Conservation (phyloP, 2,888 invertebrate species). For the Monochamus alternatus region DNA sequence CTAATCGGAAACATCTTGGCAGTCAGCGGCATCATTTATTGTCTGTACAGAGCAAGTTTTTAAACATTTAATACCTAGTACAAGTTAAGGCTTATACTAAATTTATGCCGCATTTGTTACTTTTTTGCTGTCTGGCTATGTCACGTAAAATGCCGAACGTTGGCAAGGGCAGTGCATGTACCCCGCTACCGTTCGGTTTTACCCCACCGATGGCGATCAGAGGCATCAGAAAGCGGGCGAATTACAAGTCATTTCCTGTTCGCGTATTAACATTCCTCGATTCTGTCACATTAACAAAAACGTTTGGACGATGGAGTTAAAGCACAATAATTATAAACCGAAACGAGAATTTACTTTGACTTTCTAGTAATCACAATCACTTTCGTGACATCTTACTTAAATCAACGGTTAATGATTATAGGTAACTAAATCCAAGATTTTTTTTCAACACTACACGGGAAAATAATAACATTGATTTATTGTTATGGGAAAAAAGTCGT, state of each 20-base stretch:
- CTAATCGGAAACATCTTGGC: conserved; percentile 46
- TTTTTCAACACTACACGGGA: no score
- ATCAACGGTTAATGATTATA: no score
- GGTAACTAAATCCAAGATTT: no score
- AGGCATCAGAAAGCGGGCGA: conserved; percentile 40
- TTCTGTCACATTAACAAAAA: no score
- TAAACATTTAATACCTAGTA: conserved; percentile 67
- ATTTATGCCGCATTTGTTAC: conserved; percentile 60
- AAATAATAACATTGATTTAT: no score
- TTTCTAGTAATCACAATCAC: no score
- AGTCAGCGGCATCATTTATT: conserved; percentile 53
- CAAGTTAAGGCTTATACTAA: conserved; percentile 61
- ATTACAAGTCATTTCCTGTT: conserved; percentile 42
- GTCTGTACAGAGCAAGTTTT: conserved; percentile 69
- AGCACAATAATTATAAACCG: no score
- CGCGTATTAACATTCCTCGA: not conserved
- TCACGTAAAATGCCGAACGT: conserved; percentile 60
- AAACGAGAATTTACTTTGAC: no score
- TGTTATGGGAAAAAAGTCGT: no score
- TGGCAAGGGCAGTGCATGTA: conserved; percentile 41
- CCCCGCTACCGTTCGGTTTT: conserved; percentile 36
- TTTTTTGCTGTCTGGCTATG: conserved; percentile 69
- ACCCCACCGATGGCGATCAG: conserved; percentile 61
- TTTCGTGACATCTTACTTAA: no score
- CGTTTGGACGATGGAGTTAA: no score